Conservation (phyloP, 23 tunicate species). For the Styela clava region DNA sequence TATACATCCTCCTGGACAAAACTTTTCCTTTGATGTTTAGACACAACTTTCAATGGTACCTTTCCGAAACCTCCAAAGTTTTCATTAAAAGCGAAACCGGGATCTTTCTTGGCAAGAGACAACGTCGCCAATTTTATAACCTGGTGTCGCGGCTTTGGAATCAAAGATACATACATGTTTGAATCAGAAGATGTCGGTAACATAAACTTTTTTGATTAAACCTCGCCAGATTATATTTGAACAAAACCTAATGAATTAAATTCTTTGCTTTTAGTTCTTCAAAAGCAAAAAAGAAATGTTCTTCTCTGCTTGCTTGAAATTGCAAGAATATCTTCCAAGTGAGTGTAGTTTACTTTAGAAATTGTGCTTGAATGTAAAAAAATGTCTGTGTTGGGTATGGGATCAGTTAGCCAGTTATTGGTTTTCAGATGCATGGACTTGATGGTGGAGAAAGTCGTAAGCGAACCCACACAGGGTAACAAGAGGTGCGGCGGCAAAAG, state of each 20-base stretch:
- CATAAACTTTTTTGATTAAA: no score
- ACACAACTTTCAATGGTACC: no score
- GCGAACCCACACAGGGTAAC: not conserved
- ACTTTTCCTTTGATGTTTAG: no score
- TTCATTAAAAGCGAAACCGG: constrained; percentile 51
- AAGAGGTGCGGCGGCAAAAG: no score
- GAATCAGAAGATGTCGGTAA: constrained; percentile 77
- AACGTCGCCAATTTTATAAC: constrained; percentile 76
- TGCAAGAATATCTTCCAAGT: constrained; percentile 63
- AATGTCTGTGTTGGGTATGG: not conserved
- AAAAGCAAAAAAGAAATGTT: constrained; percentile 68
- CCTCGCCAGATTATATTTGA: not conserved
- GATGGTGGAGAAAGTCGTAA: no score
- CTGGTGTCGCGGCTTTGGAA: constrained; percentile 69
- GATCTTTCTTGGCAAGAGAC: constrained; percentile 72
- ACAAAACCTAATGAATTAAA: not conserved
- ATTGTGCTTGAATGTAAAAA: not conserved
- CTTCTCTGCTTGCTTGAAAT: constrained; percentile 66
- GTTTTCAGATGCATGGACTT: no score
- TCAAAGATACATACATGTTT: constrained; percentile 59
- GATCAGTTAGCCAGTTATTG: no score
- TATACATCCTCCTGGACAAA: no score
- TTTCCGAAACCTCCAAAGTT: constrained; percentile 58
- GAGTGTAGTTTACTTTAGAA: no score
- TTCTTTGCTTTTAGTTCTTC: constrained; percentile 40